Evolutionary conservation across 2,888 invertebrate genomes (phyloP), one percentile per base, ranked within the genome.

Genomic region (Epinotia ramella): DNA sequence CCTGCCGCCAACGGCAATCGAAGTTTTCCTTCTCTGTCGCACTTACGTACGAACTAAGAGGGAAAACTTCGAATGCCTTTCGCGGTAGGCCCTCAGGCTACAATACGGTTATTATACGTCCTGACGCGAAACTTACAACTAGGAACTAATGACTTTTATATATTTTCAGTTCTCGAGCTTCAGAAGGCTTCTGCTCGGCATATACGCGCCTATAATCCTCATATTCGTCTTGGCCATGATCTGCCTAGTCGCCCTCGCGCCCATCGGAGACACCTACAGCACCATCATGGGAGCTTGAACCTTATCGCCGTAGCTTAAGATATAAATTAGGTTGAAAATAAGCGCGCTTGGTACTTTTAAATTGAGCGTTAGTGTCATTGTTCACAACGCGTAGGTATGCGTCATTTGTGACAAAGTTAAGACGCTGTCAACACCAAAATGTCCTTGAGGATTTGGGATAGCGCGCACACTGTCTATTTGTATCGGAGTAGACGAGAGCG

Each of bases 141-240:
- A 40, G 2, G 16, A 33, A n/a, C 49, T 56, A 67, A 12, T 40
- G 3, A 7, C 11, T 53, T 11, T 9, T 66, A 18, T 60, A 84
- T 86, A 77, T 85, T 84, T 95, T 91, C 95, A 98, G 98, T 97
- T 97, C 87, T 95, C 97, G 3, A 95, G 95, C 69, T 96, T 97
- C 90, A 95, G 98, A 82, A 97, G 97, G 84, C 95, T 96, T 73
- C 92, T 98, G 71, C 95, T 99, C 62, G 96, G 96, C n/a, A 87
- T 98, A 57, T 98, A 98, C 88, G 95, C 96, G 57, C 92, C 98
- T 0, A 95, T 97, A 65, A 95, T 97, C 73, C 85, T 96, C 18
- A 91, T 96, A 24, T 96, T 98, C 81, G 96, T 96, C 0, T 93
- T 96, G 13, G 96, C 96, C 9, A 95, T 98, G 84, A 96, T 98